phyloP scores from a whole-genome alignment of 2,113 vertebrate species.

The Pipra filicauda region DNA sequence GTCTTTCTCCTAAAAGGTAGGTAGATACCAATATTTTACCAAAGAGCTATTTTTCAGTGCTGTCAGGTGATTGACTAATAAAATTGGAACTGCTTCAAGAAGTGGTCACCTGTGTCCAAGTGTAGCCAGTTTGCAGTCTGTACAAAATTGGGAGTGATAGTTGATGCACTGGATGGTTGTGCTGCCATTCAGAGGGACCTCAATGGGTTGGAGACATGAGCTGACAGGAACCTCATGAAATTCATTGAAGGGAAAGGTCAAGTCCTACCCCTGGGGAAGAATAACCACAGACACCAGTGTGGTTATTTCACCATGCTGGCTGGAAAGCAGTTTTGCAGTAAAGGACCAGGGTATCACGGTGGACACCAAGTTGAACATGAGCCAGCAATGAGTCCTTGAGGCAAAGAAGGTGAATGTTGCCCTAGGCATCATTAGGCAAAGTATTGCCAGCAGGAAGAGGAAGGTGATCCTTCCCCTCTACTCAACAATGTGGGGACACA shows the following conservation, averaged over 20 bases:
- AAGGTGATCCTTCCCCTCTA: not conserved
- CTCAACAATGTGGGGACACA: not conserved
- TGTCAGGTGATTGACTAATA: not conserved
- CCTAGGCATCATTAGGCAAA: not conserved
- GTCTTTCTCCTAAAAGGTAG: not conserved
- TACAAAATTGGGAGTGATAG: not conserved
- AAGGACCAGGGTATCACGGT: not conserved
- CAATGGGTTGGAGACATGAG: not conserved
- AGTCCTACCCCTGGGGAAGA: not conserved
- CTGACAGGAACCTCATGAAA: not conserved
- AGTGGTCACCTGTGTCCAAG: not conserved
- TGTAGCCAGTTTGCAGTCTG: not conserved
- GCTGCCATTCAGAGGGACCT: not conserved
- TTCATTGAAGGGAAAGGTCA: not conserved
- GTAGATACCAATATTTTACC: not conserved
- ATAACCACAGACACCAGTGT: not conserved
- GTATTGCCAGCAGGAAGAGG: not conserved
- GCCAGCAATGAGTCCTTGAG: not conserved
- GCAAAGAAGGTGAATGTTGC: not conserved
- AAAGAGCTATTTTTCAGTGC: not conserved
- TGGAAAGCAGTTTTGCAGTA: not conserved
- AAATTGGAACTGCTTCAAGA: not conserved
- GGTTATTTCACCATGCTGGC: no score
- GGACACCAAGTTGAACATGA: not conserved
- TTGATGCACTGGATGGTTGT: not conserved